phyloP scores from a whole-genome alignment of 2,113 vertebrate species.

The Stegostoma tigrinum region DNA sequence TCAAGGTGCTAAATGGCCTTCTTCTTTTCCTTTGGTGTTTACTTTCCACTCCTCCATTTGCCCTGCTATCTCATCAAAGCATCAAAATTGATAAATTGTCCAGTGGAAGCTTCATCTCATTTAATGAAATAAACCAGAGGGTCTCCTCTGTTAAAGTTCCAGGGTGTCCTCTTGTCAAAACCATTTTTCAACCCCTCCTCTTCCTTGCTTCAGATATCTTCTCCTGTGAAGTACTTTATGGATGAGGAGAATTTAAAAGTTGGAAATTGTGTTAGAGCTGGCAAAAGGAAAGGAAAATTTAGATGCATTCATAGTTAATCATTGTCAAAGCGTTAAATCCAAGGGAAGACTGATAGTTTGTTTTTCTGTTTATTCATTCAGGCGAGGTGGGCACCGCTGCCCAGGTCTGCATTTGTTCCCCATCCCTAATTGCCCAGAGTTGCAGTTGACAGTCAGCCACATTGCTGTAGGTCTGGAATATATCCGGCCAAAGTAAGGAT shows the following conservation, averaged over 20 bases:
- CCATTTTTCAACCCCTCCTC: background rate
- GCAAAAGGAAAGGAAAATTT: background rate
- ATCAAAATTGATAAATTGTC: background rate
- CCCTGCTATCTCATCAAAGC: background rate
- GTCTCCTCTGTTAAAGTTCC: background rate
- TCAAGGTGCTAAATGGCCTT: background rate
- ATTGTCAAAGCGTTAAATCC: background rate
- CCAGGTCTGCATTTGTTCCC: too few species aligned
- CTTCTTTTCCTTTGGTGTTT: background rate
- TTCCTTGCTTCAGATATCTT: background rate
- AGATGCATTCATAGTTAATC: background rate
- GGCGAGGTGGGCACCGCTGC: too few species aligned
- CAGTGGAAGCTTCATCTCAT: background rate
- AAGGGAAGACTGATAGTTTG: background rate
- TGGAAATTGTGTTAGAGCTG: background rate
- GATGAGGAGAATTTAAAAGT: background rate
- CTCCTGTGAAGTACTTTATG: background rate
- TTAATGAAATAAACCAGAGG: background rate
- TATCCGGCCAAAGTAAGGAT: too few species aligned
- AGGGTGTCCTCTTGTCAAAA: background rate
- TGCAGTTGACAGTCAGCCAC: too few species aligned
- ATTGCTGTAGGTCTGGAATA: too few species aligned
- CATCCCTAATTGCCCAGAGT: too few species aligned
- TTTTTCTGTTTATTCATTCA: too few species aligned
- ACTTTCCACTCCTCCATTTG: background rate